Conservation (phyloP, 2,888 invertebrate genomes). For the Lasioglossum leucozonium region DNA sequence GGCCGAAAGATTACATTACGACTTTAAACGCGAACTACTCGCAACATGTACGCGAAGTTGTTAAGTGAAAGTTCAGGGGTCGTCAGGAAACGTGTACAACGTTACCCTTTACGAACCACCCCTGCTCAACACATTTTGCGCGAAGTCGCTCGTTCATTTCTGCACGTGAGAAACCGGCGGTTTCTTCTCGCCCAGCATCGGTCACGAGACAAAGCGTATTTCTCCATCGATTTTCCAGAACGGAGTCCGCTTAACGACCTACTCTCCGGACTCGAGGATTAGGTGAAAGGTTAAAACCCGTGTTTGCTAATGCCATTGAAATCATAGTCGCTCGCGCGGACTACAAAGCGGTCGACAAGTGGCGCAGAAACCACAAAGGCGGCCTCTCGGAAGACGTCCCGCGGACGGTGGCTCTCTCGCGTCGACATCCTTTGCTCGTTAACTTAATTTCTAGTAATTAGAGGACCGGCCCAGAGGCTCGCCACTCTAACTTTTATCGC, state of each 20-base stretch:
- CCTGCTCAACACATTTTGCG: background rate
- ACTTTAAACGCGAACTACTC: background rate
- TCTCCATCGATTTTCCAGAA: constrained; percentile 5
- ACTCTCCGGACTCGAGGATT: background rate
- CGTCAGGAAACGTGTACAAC: background rate
- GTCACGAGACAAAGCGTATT: background rate
- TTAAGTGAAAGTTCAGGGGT: background rate
- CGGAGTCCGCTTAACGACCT: background rate
- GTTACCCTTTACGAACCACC: background rate
- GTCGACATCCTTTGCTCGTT: constrained; percentile 54
- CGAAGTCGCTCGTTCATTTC: background rate
- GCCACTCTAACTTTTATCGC: constrained; percentile 43
- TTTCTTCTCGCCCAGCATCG: background rate
- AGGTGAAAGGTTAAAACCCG: constrained; percentile 3
- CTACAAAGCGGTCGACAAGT: constrained; percentile 11
- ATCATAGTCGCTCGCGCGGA: background rate
- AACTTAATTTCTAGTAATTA: constrained; percentile 60
- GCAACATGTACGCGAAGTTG: background rate
- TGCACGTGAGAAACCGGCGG: background rate
- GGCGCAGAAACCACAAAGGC: background rate
- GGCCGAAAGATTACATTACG: background rate
- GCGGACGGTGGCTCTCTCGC: constrained; percentile 36
- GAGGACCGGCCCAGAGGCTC: constrained; percentile 19
- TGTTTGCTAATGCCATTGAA: constrained; percentile 13
- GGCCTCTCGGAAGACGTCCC: constrained; percentile 32